phyloP scores from a whole-genome alignment of 2,888 invertebrate species.

The Yponomeuta evonymella region DNA sequence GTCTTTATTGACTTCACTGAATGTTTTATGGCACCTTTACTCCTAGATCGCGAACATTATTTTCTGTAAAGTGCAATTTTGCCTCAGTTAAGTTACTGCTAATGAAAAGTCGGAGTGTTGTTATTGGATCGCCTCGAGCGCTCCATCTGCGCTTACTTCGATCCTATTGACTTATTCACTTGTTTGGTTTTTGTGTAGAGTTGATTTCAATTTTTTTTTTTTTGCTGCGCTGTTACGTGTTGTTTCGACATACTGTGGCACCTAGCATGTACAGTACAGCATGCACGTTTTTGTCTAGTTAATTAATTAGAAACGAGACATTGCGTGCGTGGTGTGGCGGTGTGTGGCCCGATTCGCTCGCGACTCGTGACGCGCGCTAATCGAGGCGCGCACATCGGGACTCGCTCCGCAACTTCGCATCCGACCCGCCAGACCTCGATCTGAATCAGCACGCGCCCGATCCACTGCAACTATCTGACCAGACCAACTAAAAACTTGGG shows the following conservation, averaged over 20 bases:
- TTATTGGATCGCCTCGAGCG: conserved; percentile 45
- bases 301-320: conserved; percentile 23
- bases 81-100: conserved; percentile 57
- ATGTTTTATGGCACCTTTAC: conserved; percentile 8
- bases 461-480: conserved; percentile 47
- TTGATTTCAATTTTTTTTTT: conserved; percentile 26
- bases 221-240: conserved; percentile 20
- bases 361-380: conserved; percentile 46
- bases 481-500: conserved; percentile 39
- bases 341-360: conserved; percentile 28
- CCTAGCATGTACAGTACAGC: background rate
- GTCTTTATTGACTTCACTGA: background rate
- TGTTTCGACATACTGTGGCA: conserved; percentile 12
- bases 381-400: conserved; percentile 50
- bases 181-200: conserved; percentile 18
- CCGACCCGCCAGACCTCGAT: conserved; percentile 61
- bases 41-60: conserved; percentile 21
- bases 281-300: conserved; percentile 18
- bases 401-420: conserved; percentile 34
- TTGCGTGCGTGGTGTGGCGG: conserved; percentile 21
- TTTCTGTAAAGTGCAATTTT: conserved; percentile 36
- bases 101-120: conserved; percentile 58
- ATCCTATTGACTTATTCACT: conserved; percentile 37
- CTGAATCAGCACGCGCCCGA: conserved; percentile 61
- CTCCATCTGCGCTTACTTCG: conserved; percentile 30